A percentile compares a stretch with the other conserved stretches of the same genome.
phyloP scores from a whole-genome alignment of 2,113 vertebrate species.

The Hippocampus barbouri region DNA sequence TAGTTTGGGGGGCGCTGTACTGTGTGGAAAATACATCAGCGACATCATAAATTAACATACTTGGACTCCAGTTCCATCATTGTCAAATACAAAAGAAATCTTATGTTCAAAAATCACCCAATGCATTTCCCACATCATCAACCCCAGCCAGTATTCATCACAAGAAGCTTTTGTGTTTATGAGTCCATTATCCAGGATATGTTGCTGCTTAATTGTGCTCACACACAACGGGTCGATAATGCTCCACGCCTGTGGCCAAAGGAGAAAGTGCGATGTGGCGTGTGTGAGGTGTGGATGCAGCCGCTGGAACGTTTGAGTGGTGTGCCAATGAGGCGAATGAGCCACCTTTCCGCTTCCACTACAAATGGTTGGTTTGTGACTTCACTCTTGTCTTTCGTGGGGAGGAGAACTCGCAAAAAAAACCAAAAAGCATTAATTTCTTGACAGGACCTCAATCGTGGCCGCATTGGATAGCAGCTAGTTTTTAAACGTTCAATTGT shows the following conservation, averaged over 20 bases:
- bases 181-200: slow-evolving; percentile 61
- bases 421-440: slow-evolving; percentile 43
- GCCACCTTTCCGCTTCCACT: not conserved
- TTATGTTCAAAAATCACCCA: not conserved
- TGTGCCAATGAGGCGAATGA: not conserved
- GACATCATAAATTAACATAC: too few species aligned
- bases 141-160: slow-evolving; percentile 46
- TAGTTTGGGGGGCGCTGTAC: too few species aligned
- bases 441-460: slow-evolving; percentile 29
- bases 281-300: slow-evolving; percentile 3
- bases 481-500: slow-evolving; percentile 27
- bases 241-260: slow-evolving; percentile 28
- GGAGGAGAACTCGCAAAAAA: slow-evolving; percentile 45
- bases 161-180: slow-evolving; percentile 58
- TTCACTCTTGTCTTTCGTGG: slow-evolving; percentile 28
- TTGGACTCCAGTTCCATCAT: too few species aligned
- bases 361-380: slow-evolving; percentile 61
- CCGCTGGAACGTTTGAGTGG: not conserved
- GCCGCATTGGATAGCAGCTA: slow-evolving; percentile 34
- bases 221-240: slow-evolving; percentile 64
- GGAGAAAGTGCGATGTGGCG: slow-evolving; percentile 22
- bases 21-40: too few species aligned
- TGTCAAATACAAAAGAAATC: too few species aligned
- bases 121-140: not conserved
- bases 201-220: slow-evolving; percentile 65